phyloP scores from a whole-genome alignment of 1,140 invertebrate genomes.

The Uloborus diversus region DNA sequence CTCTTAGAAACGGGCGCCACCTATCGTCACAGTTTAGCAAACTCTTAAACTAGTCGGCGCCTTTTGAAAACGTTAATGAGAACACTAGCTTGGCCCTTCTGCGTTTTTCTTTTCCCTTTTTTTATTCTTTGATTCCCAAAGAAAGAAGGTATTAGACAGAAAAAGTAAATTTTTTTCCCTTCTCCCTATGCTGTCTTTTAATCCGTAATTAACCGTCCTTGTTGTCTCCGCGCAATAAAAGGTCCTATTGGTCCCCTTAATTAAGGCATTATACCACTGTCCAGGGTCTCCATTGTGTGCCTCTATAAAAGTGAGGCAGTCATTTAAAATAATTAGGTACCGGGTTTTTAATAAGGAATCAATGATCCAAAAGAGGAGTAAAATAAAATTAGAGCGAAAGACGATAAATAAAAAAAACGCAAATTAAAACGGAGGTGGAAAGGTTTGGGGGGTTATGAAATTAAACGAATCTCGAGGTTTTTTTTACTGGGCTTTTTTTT shows the following conservation, averaged over 20 bases:
- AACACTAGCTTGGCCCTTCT: slow-evolving; percentile 9
- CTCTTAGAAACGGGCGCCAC: slow-evolving; percentile 6
- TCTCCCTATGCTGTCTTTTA: slow-evolving; percentile 25
- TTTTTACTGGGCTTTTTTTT: slow-evolving; percentile 21
- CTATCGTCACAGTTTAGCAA: slow-evolving; percentile 37
- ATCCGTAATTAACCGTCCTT: slow-evolving; percentile 54
- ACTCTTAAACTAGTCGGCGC: slow-evolving; percentile 19
- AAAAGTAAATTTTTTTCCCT: slow-evolving; percentile 14
- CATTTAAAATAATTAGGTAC: slow-evolving; percentile 58
- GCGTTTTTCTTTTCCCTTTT: slow-evolving; percentile 4
- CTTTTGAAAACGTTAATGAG: slow-evolving; percentile 51
- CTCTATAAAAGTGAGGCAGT: slow-evolving; percentile 46
- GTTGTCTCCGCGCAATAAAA: slow-evolving; percentile 49
- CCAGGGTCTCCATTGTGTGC: slow-evolving; percentile 34
- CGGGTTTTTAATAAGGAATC: slow-evolving; percentile 55
- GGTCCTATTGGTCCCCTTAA: slow-evolving; percentile 39
- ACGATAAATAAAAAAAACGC: slow-evolving; percentile 32
- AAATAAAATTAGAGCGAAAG: slow-evolving; percentile 40
- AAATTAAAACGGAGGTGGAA: slow-evolving; percentile 40
- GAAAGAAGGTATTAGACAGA: slow-evolving; percentile 27
- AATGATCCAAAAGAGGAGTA: slow-evolving; percentile 43
- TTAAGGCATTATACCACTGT: slow-evolving; percentile 55
- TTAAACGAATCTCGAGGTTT: slow-evolving; percentile 51
- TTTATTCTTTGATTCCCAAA: neutral
- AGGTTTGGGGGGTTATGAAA: slow-evolving; percentile 38